A percentile compares a stretch with the other conserved stretches of the same genome.
These are phyloP conservation scores for Pyrrhia umbra DNA, from an alignment of 2,888 invertebrate species.

Conservation along the genomic window DNA sequence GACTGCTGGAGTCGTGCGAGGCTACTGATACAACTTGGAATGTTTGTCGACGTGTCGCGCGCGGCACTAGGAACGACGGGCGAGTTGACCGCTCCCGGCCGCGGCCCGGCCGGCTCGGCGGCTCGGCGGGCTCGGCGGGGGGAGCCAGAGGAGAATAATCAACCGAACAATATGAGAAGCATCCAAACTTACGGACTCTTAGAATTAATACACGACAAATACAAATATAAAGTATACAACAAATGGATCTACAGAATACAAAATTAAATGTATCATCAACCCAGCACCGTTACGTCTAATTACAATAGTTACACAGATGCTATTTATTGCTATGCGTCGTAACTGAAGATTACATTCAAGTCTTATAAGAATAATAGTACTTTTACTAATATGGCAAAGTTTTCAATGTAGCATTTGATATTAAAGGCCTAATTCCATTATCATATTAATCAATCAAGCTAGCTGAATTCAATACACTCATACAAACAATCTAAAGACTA, in stretches of 20 bases:
- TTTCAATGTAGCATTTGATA: conserved; percentile 89
- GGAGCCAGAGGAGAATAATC: conserved; percentile 74
- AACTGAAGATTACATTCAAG: conserved; percentile 84
- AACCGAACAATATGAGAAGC: conserved; percentile 86
- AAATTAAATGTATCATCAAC: conserved; percentile 86
- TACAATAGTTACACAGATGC: conserved; percentile 87
- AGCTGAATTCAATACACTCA: conserved; percentile 80
- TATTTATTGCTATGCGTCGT: conserved; percentile 80
- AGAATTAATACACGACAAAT: conserved; percentile 84
- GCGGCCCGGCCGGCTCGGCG: no score
- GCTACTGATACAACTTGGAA: conserved; percentile 83
- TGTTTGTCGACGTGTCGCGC: conserved; percentile 81
- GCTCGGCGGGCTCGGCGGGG: no score
- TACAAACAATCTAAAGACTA: conserved; percentile 86
- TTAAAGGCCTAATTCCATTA: conserved; percentile 82
- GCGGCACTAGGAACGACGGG: conserved; percentile 44
- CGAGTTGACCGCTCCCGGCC: no score
- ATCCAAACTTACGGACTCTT: conserved; percentile 78
- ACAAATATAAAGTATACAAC: conserved; percentile 83
- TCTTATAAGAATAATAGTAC: conserved; percentile 88
- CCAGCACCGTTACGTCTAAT: conserved; percentile 89
- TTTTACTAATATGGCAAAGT: conserved; percentile 90
- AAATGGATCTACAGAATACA: conserved; percentile 86
- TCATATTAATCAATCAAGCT: conserved; percentile 78
- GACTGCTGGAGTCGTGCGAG: conserved; percentile 28